phyloP scores from a whole-genome alignment of 2,113 vertebrate genomes.

The Chamaetylas fuelleborni region DNA sequence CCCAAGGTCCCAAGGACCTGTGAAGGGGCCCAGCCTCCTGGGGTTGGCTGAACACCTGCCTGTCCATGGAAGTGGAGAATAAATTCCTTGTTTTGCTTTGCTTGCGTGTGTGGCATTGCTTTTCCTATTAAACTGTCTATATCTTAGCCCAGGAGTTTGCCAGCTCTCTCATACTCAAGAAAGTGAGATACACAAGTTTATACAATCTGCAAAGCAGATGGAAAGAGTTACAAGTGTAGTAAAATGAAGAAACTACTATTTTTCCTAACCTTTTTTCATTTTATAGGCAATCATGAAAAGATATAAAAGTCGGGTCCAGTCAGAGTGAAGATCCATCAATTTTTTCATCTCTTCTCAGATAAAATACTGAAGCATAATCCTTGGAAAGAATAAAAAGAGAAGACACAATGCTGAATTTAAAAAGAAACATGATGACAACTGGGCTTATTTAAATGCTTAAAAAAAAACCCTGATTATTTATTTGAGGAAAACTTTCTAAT shows the following conservation, averaged over 20 bases:
- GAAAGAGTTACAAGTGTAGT: background rate
- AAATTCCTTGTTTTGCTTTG: background rate
- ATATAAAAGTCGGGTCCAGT: background rate
- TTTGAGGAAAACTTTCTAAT: background rate
- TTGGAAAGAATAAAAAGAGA: background rate
- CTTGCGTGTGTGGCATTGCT: background rate
- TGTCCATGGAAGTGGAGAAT: background rate
- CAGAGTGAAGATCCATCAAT: background rate
- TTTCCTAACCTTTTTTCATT: background rate
- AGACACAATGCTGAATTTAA: background rate
- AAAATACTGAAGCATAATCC: background rate
- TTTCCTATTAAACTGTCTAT: background rate
- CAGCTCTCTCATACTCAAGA: background rate
- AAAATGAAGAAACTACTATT: background rate
- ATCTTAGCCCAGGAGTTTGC: background rate
- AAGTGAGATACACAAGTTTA: background rate
- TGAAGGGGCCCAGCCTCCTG: background rate
- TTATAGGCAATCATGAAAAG: background rate
- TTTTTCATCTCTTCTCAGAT: background rate
- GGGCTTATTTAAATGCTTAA: background rate
- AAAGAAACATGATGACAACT: background rate
- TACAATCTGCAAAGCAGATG: background rate
- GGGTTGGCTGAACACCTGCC: background rate
- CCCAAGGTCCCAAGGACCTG: accelerated
- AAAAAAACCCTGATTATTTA: background rate